Evolutionary conservation across 37 sponge, comb jelly and placozoan species (phyloP).

Genomic region (Hormiphora californensis): DNA sequence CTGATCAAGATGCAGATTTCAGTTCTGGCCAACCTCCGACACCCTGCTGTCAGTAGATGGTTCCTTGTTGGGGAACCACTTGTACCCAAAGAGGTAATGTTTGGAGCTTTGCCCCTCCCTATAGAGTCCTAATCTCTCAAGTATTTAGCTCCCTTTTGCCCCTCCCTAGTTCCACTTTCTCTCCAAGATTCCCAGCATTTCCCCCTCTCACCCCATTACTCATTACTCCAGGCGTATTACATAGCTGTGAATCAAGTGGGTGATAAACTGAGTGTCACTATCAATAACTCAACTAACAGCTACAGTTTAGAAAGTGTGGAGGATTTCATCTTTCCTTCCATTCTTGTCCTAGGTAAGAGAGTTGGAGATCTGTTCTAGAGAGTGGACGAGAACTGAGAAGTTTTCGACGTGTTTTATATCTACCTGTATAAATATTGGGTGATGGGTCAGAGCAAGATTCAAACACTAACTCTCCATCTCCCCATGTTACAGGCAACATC

Average conservation of each 20-base stretch:
- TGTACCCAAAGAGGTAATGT: conserved; percentile 21
- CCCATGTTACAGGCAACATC: neutral
- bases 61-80: conserved; percentile 1
- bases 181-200: neutral
- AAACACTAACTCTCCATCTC: neutral
- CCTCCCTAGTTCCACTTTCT: too few relatives aligned
- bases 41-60: conserved; percentile 3
- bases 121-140: too few relatives aligned
- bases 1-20: conserved; percentile 43
- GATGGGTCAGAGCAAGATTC: too few relatives aligned
- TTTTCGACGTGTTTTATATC: too few relatives aligned
- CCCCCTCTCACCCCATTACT: neutral
- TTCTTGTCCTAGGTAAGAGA: conserved; percentile 6
- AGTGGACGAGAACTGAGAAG: too few relatives aligned
- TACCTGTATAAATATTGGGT: too few relatives aligned
- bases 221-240: conserved; percentile 5
- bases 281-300: neutral
- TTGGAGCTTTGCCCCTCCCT: neutral
- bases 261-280: neutral
- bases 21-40: conserved; percentile 9
- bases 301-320: conserved; percentile 7
- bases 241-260: conserved; percentile 23
- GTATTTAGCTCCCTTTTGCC: too few relatives aligned
- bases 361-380: too few relatives aligned
- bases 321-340: conserved; percentile 47